phyloP scores from a whole-genome alignment of 2,797 vertebrate genomes.

The Myotis daubentonii region DNA sequence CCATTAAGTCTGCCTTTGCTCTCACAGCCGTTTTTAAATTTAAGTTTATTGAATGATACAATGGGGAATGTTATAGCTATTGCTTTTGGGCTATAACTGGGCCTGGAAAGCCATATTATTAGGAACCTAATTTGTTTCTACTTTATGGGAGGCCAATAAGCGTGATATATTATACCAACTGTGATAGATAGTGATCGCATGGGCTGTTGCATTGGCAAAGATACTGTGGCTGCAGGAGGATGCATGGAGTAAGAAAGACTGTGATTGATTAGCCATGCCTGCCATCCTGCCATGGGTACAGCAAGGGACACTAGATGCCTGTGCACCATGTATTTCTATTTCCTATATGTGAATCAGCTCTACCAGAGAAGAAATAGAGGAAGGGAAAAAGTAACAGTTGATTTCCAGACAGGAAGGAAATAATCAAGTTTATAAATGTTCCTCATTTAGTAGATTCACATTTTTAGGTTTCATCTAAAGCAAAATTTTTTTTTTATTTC shows the following conservation, averaged over 20 bases:
- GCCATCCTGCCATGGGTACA: background rate
- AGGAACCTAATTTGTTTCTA: background rate
- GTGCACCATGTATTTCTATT: background rate
- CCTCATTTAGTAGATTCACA: constrained; percentile 57
- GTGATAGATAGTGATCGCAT: background rate
- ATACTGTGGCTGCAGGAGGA: background rate
- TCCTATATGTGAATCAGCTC: background rate
- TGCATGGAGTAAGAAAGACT: background rate
- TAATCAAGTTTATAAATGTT: constrained; percentile 58
- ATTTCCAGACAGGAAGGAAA: constrained; percentile 45
- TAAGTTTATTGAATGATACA: background rate
- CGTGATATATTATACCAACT: background rate
- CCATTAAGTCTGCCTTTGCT: background rate
- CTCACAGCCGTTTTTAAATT: background rate
- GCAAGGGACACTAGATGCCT: background rate
- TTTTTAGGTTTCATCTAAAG: constrained; percentile 21
- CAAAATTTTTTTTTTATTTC: constrained; percentile 16
- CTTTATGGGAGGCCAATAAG: background rate
- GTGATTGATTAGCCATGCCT: background rate
- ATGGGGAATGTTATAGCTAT: background rate
- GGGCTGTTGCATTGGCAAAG: background rate
- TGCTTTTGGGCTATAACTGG: background rate
- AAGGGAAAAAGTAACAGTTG: constrained; percentile 31
- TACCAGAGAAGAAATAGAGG: background rate
- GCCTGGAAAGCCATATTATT: background rate